Conservation (phyloP, 1,140 invertebrate species). For the Epicauta chinensis region DNA sequence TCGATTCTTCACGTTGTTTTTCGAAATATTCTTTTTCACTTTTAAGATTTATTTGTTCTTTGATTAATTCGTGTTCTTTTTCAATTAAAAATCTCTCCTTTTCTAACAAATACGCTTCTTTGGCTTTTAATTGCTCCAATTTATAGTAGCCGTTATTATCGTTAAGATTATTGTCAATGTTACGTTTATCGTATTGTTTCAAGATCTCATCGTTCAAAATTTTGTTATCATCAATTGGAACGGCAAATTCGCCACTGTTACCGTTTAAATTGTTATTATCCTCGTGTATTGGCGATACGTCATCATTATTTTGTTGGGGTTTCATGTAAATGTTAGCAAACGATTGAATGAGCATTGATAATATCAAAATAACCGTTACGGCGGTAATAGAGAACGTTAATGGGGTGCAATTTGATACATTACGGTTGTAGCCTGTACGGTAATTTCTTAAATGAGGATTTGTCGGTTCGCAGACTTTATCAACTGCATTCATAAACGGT, state of each 20-base stretch:
- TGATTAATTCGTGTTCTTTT: constrained; percentile 8
- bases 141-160: not conserved
- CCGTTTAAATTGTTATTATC: not conserved
- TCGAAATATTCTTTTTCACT: constrained; percentile 1
- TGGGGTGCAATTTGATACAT: no score
- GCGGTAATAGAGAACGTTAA: no score
- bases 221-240: not conserved
- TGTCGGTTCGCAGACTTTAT: no score
- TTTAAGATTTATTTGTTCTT: constrained; percentile 5
- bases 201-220: not conserved
- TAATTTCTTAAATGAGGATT: no score
- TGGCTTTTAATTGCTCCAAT: constrained; percentile 9
- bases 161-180: not conserved
- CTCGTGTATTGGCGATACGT: no score
- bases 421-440: no score
- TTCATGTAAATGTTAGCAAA: no score
- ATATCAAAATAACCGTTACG: no score
- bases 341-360: no score
- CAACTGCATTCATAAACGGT: no score
- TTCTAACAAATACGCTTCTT: constrained; percentile 17
- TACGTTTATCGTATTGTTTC: not conserved
- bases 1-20: not conserved
- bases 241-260: not conserved
- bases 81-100: constrained; percentile 14
- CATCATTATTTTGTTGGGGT: no score